phyloP scores from a whole-genome alignment of 2,113 vertebrate species.

The Chiloscyllium plagiosum region DNA sequence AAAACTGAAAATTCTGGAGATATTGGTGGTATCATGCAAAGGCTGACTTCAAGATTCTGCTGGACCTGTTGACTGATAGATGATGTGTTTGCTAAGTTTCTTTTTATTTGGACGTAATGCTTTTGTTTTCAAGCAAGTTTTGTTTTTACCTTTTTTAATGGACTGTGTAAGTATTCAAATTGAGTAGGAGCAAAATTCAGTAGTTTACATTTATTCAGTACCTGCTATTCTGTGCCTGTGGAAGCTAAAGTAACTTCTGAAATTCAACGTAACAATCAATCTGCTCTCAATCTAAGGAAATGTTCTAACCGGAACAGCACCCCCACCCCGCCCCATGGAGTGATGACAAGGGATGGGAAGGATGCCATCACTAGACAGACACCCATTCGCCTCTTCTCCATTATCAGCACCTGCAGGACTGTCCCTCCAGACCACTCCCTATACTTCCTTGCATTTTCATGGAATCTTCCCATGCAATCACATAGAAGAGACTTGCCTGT shows the following conservation, averaged over 20 bases:
- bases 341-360: too few species aligned
- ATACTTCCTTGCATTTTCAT: too few species aligned
- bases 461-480: too few species aligned
- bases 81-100: neutral
- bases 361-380: too few species aligned
- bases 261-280: neutral
- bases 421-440: too few species aligned
- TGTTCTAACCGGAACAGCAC: neutral
- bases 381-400: too few species aligned
- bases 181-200: neutral
- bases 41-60: too few species aligned
- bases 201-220: neutral
- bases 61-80: neutral
- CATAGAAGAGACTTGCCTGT: too few species aligned
- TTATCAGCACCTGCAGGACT: too few species aligned
- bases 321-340: too few species aligned
- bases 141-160: neutral
- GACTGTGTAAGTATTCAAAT: neutral
- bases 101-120: neutral
- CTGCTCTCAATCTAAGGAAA: neutral
- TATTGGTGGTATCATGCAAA: too few species aligned
- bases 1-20: too few species aligned
- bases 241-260: neutral
- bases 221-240: neutral
- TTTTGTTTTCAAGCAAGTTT: neutral